A percentile compares a stretch with the other conserved stretches of the same genome.
phyloP scores from a whole-genome alignment of 1,140 invertebrate species.

The Delia radicum region DNA sequence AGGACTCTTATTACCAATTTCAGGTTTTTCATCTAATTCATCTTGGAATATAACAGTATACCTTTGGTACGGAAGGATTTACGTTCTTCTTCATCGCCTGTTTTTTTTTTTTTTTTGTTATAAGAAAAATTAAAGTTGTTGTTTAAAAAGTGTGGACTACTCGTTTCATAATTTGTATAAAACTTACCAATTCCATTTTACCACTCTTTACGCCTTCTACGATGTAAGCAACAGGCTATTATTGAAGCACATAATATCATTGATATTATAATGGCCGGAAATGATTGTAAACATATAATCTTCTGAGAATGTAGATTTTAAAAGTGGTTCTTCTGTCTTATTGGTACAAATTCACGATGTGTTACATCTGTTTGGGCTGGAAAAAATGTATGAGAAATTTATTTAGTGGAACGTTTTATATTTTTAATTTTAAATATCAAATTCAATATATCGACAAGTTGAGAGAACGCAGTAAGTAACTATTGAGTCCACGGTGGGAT shows the following conservation, averaged over 20 bases:
- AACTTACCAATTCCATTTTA: constrained; percentile 77
- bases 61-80: constrained; percentile 85
- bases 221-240: constrained; percentile 87
- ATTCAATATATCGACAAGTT: no score
- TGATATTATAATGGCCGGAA: constrained; percentile 83
- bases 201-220: constrained; percentile 77
- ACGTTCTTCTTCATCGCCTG: constrained; percentile 73
- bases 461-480: no score
- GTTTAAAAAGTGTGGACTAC: no score
- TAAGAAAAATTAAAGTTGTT: not conserved
- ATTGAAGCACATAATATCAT: constrained; percentile 86
- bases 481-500: no score
- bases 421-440: no score
- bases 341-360: constrained; percentile 40
- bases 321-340: constrained; percentile 58
- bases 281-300: constrained; percentile 86
- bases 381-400: no score
- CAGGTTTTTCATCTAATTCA: constrained; percentile 87
- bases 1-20: constrained; percentile 83
- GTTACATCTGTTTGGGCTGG: constrained; percentile 40
- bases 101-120: not conserved
- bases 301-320: constrained; percentile 60
- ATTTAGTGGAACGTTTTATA: no score
- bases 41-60: constrained; percentile 92
- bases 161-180: no score